phyloP scores from a whole-genome alignment of 2,797 vertebrate genomes.

The Potorous gilbertii region DNA sequence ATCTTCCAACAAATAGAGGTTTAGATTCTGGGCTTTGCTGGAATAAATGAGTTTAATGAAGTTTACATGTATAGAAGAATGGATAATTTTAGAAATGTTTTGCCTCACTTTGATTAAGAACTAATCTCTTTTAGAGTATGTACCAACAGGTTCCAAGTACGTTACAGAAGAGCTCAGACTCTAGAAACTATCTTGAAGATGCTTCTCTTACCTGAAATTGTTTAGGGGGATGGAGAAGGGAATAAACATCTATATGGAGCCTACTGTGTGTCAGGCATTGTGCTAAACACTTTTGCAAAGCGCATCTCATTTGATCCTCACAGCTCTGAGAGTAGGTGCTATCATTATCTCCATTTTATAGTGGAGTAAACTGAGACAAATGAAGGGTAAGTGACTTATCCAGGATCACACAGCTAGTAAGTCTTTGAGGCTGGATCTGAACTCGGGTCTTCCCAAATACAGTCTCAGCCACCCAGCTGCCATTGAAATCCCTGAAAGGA shows the following conservation, averaged over 20 bases:
- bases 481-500: not conserved
- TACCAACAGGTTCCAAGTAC: not conserved
- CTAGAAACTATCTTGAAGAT: not conserved
- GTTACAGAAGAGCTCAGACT: not conserved
- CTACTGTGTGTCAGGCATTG: not conserved
- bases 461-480: not conserved
- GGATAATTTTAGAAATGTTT: constrained; percentile 23
- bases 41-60: not conserved
- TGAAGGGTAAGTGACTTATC: not conserved
- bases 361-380: not conserved
- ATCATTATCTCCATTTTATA: not conserved
- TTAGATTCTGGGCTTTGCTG: not conserved
- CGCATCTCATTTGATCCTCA: not conserved
- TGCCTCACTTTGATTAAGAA: constrained; percentile 10
- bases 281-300: not conserved
- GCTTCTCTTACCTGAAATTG: not conserved
- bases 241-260: not conserved
- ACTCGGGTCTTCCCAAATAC: not conserved
- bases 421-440: not conserved
- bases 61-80: not conserved
- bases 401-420: not conserved
- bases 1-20: not conserved
- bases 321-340: not conserved
- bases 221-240: not conserved
- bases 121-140: not conserved